These are phyloP conservation scores for Drosophila prosaltans DNA, from an alignment of 1,140 invertebrate species.

Conservation along the genomic window DNA sequence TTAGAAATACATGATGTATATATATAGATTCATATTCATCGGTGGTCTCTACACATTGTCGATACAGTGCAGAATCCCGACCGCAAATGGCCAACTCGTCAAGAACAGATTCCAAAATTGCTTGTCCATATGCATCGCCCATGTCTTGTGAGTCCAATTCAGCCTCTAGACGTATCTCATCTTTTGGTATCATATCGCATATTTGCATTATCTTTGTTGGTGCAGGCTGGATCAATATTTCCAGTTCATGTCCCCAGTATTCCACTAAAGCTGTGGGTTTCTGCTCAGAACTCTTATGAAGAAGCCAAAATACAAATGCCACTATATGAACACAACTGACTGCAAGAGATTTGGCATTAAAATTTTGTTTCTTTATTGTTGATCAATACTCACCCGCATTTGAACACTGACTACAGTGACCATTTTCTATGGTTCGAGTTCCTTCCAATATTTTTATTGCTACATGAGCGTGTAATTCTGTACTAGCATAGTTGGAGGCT, in stretches of 20 bases:
- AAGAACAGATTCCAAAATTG: constrained; percentile 64
- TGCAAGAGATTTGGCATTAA: constrained; percentile 9
- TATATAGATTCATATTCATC: constrained; percentile 76
- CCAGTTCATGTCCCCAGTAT: constrained; percentile 77
- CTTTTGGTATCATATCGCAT: constrained; percentile 59
- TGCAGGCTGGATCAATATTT: constrained; percentile 61
- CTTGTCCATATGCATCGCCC: constrained; percentile 48
- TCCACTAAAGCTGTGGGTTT: constrained; percentile 54
- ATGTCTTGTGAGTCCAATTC: constrained; percentile 38
- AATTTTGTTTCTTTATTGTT: not conserved
- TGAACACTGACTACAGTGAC: constrained; percentile 57
- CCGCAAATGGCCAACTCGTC: constrained; percentile 68
- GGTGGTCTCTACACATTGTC: constrained; percentile 63
- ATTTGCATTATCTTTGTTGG: constrained; percentile 49
- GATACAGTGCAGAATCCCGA: constrained; percentile 63
- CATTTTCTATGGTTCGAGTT: constrained; percentile 39
- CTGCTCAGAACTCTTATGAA: constrained; percentile 59
- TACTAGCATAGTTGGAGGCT: constrained; percentile 46
- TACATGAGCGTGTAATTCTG: constrained; percentile 66
- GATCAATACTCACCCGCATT: constrained; percentile 20
- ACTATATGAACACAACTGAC: constrained; percentile 65
- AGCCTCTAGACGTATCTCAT: constrained; percentile 47
- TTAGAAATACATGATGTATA: constrained; percentile 69
- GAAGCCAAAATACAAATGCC: constrained; percentile 75
- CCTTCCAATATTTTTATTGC: constrained; percentile 53